phyloP scores from a whole-genome alignment of 1,140 invertebrate genomes.

The Hypsibius dujardini region DNA sequence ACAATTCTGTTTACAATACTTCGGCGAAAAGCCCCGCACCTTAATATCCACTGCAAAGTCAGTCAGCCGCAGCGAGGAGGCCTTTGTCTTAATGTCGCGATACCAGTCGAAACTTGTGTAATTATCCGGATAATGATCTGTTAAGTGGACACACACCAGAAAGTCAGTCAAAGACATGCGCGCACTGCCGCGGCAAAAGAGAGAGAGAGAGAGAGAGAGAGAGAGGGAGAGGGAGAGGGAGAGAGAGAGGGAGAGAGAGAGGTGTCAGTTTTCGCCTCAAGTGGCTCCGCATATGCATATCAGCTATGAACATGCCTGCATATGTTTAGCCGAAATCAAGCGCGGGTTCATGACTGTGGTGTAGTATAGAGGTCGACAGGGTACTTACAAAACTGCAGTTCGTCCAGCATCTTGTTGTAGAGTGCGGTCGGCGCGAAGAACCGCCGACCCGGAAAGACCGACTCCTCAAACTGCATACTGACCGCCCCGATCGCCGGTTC shows the following conservation, averaged over 20 bases:
- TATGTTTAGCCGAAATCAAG: too few relatives aligned
- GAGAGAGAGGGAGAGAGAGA: background rate
- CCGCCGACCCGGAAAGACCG: conserved; percentile 6
- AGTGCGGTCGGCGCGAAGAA: conserved; percentile 14
- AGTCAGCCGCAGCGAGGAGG: background rate
- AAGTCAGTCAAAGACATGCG: too few relatives aligned
- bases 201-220: too few relatives aligned
- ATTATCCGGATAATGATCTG: conserved; percentile 9
- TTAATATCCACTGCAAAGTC: conserved; percentile 6
- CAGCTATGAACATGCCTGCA: too few relatives aligned
- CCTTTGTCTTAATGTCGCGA: background rate
- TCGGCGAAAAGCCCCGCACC: background rate
- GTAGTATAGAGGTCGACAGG: background rate
- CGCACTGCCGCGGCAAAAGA: too few relatives aligned
- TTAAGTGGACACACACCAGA: background rate
- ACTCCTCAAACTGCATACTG: conserved; percentile 9
- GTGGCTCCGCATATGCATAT: background rate
- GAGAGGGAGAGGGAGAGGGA: too few relatives aligned
- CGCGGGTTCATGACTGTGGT: too few relatives aligned
- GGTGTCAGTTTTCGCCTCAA: background rate
- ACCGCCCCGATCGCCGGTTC: conserved; percentile 14
- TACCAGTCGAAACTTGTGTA: conserved; percentile 10
- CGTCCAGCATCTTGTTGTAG: conserved; percentile 17
- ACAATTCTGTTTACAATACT: too few relatives aligned
- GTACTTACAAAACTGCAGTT: conserved; percentile 7